Evolutionary conservation across 1,140 invertebrate species (phyloP).

Genomic region (Pogonomyrmex californicus): DNA sequence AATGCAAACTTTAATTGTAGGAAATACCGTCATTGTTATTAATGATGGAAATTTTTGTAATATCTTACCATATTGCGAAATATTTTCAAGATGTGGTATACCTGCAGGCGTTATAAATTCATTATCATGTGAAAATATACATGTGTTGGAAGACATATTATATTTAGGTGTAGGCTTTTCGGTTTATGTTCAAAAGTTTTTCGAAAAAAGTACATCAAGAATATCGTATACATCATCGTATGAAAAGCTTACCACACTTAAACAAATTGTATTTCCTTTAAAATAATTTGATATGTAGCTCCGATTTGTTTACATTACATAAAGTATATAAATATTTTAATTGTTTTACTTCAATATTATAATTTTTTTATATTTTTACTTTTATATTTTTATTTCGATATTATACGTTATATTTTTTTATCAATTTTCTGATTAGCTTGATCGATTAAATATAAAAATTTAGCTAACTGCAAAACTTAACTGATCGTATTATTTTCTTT

Average conservation of each 20-base stretch:
- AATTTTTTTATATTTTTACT: too few species aligned
- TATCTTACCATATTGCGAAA: slow-evolving; percentile 7
- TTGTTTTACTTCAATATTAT: too few species aligned
- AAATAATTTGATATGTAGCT: background rate
- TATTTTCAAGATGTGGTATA: background rate
- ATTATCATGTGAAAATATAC: background rate
- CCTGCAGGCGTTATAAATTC: slow-evolving; percentile 30
- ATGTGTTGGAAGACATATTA: background rate
- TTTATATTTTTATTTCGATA: background rate
- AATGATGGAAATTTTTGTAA: background rate
- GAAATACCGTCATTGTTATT: slow-evolving; percentile 35
- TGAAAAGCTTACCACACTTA: background rate
- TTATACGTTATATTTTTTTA: background rate
- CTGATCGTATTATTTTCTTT: too few species aligned
- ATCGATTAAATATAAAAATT: too few species aligned
- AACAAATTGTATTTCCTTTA: background rate
- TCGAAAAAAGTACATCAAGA: background rate
- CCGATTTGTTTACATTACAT: background rate
- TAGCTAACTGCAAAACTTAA: too few species aligned
- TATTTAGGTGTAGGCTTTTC: background rate
- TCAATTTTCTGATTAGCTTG: too few species aligned
- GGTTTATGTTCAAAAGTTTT: background rate
- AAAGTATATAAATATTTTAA: background rate
- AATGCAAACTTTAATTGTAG: slow-evolving; percentile 25
- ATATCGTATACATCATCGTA: background rate